A percentile compares a stretch with the other conserved stretches of the same genome.
Evolutionary conservation across 1,140 invertebrate genomes (phyloP).

Genomic region (Calosoma granatense): DNA sequence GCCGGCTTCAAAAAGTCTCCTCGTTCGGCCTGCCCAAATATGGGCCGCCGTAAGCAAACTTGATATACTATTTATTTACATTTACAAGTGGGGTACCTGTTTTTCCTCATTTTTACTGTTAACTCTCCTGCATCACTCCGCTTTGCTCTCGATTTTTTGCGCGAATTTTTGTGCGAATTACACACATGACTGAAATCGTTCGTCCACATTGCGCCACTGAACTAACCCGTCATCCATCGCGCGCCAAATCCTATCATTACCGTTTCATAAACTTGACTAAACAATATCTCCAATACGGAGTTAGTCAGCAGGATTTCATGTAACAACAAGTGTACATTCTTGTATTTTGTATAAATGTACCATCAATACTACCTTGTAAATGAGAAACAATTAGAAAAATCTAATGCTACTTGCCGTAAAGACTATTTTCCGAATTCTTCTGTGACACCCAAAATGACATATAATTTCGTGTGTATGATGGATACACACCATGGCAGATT

Average conservation of each 20-base stretch:
- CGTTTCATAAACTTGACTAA: no score
- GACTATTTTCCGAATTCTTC: neutral
- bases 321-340: no score
- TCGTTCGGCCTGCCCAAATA: slow-evolving; percentile 3
- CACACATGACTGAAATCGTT: no score
- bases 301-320: no score
- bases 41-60: slow-evolving; percentile 3
- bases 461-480: neutral
- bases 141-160: slow-evolving; percentile 5
- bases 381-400: neutral
- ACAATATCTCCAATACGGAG: no score
- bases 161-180: slow-evolving; percentile 5
- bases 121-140: slow-evolving; percentile 3
- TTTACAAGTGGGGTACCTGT: slow-evolving; percentile 8
- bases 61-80: slow-evolving; percentile 8
- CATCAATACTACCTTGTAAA: no score
- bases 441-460: neutral
- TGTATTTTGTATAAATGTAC: no score
- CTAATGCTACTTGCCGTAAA: neutral
- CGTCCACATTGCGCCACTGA: no score
- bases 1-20: slow-evolving; percentile 5
- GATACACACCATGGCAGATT: neutral
- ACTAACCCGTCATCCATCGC: no score
- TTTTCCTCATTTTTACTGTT: slow-evolving; percentile 9
- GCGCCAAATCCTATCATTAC: no score